Base-by-base conservation (phyloP, 1,140 invertebrate species). In the Saccostrea echinata region DNA sequence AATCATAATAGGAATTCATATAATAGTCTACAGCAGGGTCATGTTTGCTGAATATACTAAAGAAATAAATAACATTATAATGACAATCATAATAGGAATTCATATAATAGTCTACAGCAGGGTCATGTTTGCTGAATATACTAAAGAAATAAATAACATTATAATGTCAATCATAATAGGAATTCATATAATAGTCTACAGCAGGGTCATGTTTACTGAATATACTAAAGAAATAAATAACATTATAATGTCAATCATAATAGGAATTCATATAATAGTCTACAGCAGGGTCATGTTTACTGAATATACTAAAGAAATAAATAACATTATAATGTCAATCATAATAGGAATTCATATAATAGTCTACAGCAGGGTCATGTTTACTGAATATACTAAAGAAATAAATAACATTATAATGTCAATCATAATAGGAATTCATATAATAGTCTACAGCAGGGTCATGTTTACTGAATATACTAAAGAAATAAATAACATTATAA, bases 381-480 rank as follows among this genome's bases (percentile, higher is more conserved):
- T 81, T 87, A 18, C n/a, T 43, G 27, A 87, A 87, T 83, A 87
- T 68, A 71, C 81, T 88, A 35, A 30, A 88, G 30, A 53, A 71
- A 68, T 12, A 55, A 16, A 13, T 9, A 55, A 13, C 53, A 3
- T 55, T 11, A 55, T 55, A 55, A 9, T 52, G 6, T 13, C 53
- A 55, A 11, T 55, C 11, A 9, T 13, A 55, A 11, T 55, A 55
- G 1, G 11, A 11, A 16, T 55, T 55, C 11, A 13, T 16, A 3
- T 55, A 9, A 55, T 55, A 55, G 53, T 1, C 53, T 13, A 52
- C 53, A 55, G 11, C 18, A 55, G 9, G 18, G 18, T 16, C 80
- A 55, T 87, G 86, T n/a, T 81, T 87, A 18, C n/a, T 43, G 27
- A 87, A 87, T 83, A 87, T 68, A 71, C 81, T 88, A 35, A 30